Percentiles rank a stretch among this genome's conserved stretches.
phyloP scores from a whole-genome alignment of 2,888 invertebrate genomes.

The Hofmannophila pseudospretella region DNA sequence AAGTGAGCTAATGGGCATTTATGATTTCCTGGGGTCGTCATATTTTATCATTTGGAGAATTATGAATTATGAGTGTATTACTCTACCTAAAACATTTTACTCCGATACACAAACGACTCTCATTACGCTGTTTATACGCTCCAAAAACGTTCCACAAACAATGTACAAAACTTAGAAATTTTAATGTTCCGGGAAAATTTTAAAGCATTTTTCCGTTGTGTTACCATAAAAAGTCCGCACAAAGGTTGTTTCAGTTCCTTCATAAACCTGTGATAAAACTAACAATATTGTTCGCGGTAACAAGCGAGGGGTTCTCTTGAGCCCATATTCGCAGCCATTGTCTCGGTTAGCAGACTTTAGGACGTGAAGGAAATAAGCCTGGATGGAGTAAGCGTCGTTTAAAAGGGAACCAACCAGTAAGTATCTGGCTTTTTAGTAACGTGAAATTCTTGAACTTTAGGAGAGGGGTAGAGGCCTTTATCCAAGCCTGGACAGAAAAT shows the following conservation, averaged over 20 bases:
- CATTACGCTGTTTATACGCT: not conserved
- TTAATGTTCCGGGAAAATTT: not conserved
- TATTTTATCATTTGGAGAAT: too few relatives aligned
- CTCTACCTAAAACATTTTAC: not conserved
- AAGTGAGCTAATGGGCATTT: too few relatives aligned
- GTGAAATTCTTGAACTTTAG: too few relatives aligned
- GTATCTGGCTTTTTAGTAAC: too few relatives aligned
- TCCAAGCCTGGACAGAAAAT: too few relatives aligned
- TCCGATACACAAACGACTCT: not conserved
- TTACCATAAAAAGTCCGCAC: slow-evolving; percentile 22
- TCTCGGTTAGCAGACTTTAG: slow-evolving; percentile 66
- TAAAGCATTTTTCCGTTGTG: not conserved
- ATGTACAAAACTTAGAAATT: not conserved
- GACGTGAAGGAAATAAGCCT: too few relatives aligned
- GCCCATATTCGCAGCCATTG: slow-evolving; percentile 69
- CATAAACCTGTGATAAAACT: slow-evolving; percentile 76
- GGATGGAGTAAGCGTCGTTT: too few relatives aligned
- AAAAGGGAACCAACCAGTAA: too few relatives aligned
- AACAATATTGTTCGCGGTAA: slow-evolving; percentile 73
- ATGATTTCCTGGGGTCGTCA: too few relatives aligned
- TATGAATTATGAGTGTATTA: too few relatives aligned
- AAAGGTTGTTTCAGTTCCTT: slow-evolving; percentile 60
- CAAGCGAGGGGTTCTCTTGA: slow-evolving; percentile 67
- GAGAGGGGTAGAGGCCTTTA: too few relatives aligned
- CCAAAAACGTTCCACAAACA: not conserved